Evolutionary conservation across 2,888 invertebrate genomes (phyloP).

Genomic region (Ormyrus labotus): DNA sequence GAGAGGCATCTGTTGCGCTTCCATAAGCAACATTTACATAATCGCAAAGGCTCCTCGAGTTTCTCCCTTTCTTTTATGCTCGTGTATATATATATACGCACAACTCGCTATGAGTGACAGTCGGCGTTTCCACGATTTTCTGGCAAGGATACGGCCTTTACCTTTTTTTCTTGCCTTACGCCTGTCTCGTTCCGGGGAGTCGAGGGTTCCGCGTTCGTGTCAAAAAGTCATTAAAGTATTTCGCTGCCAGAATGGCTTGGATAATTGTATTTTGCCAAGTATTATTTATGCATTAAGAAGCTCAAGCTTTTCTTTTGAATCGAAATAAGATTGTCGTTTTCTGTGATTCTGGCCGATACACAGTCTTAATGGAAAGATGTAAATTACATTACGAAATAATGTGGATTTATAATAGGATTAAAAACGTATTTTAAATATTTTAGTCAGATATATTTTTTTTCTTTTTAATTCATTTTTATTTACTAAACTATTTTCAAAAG

Average conservation of each 20-base stretch:
- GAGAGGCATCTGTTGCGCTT: constrained; percentile 74
- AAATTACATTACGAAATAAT: constrained; percentile 8
- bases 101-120: constrained; percentile 57
- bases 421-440: too few species aligned
- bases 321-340: constrained; percentile 38
- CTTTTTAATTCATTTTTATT: too few species aligned
- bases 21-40: constrained; percentile 74
- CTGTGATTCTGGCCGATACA: neutral
- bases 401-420: too few species aligned
- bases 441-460: too few species aligned
- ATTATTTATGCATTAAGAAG: constrained; percentile 47
- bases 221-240: constrained; percentile 55
- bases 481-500: too few species aligned
- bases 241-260: neutral
- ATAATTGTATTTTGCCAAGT: constrained; percentile 46
- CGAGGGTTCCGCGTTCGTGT: constrained; percentile 17
- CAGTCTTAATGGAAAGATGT: neutral
- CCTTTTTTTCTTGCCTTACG: constrained; percentile 11
- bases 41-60: constrained; percentile 65
- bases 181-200: neutral
- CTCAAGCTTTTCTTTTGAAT: constrained; percentile 14
- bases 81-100: constrained; percentile 10
- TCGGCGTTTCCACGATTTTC: constrained; percentile 56
- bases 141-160: neutral
- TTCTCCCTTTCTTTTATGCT: constrained; percentile 47